Evolutionary conservation across 2,888 invertebrate species (phyloP).

Genomic region (Parnassius orleans): DNA sequence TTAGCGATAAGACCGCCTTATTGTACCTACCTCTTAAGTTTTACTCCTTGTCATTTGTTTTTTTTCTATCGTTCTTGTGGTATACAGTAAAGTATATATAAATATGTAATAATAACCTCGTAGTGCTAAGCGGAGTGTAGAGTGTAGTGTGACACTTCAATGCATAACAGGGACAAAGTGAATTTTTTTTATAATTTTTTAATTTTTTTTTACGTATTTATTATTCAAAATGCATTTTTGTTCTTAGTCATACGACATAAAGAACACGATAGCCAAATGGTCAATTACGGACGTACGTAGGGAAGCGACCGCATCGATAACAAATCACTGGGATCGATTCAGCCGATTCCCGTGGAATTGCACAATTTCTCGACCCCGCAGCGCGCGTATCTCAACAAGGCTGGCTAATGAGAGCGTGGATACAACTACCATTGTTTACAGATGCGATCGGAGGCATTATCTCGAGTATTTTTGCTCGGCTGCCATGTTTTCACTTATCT

Average conservation of each 20-base stretch:
- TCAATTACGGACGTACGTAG: conserved; percentile 36
- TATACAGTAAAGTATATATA: too few relatives aligned
- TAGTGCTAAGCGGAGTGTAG: too few relatives aligned
- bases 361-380: conserved; percentile 40
- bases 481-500: conserved; percentile 75
- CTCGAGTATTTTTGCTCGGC: conserved; percentile 72
- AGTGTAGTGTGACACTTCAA: too few relatives aligned
- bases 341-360: conserved; percentile 64
- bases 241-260: background rate
- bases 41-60: too few relatives aligned
- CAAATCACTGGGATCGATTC: conserved; percentile 60
- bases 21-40: too few relatives aligned
- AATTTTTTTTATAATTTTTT: too few relatives aligned
- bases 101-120: too few relatives aligned
- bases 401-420: conserved; percentile 77
- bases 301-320: conserved; percentile 50
- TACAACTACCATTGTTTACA: conserved; percentile 73
- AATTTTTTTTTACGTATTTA: too few relatives aligned
- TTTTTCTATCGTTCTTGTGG: too few relatives aligned
- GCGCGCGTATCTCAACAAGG: conserved; percentile 54
- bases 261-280: conserved; percentile 24
- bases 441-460: conserved; percentile 67
- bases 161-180: too few relatives aligned
- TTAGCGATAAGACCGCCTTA: too few relatives aligned
- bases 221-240: too few relatives aligned